Evolutionary conservation across 2,797 vertebrate species (phyloP), one percentile per base, ranked within the genome.

Genomic region (Paratrypauchen microcephalus): DNA sequence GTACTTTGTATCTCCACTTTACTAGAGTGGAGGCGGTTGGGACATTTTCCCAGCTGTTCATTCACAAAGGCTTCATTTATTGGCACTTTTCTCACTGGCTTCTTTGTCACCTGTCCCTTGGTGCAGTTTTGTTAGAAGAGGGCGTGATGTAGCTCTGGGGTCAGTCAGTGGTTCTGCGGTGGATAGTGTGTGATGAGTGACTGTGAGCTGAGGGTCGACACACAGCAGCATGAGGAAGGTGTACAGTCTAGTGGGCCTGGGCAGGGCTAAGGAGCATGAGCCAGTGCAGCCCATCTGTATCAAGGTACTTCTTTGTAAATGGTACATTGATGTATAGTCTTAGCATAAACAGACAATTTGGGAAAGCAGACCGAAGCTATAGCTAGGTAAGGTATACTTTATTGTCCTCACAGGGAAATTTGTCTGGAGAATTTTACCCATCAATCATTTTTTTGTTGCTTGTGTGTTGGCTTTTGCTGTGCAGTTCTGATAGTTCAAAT

Each of bases 191-290:
- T 71, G 74, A 68, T 59, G 73, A 67, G 54, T 56, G 54, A 23
- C 23, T 9, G 50, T 23, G 54, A 26, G 54, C 9, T 24, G 52
- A 55, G n/a, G n/a, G 9, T 26, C 24, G 24, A 57, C 24, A 52
- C 24, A 57, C 15, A 52, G 21, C 73, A 87, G 68, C 77, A 92
- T 92, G 91, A 92, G 83, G 88, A 92, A 91, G 70, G 68, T 32
- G 0, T 92, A 90, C 80, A 87, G 68, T 72, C 80, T 92, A 61
- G 79, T 88, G 66, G 85, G 82, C 66, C 32, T 75, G 9, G 58
- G 68, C 67, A 89, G 87, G 79, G 55, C 65, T 41, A 89, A 83
- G 87, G 87, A 87, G 57, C 73, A 79, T 72, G 84, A 88, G 71
- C 74, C 73, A 0, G 89, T 92, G 26, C 86, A 85, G 71, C 81